Evolutionary conservation across 2,797 vertebrate species (phyloP), one percentile per base, ranked within the genome.

Genomic region (Falco peregrinus): DNA sequence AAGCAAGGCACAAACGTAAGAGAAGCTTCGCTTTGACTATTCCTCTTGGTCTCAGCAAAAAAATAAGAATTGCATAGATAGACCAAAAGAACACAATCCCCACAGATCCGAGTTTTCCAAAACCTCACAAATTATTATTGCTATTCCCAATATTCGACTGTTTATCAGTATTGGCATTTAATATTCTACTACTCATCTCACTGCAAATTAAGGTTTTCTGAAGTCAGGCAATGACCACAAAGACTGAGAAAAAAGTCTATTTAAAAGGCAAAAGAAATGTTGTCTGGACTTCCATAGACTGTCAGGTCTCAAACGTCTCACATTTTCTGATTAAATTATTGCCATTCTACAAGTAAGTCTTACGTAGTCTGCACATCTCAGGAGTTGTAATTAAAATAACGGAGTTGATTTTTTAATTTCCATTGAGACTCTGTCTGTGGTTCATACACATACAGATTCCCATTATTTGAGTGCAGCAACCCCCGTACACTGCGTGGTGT

Each of bases 1-100:
- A 94, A 96, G 89, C 89, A 88, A n/a, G 84, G 86, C 82, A 81
- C 88, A 84, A 94, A 91, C 81, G 19, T 7, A 93, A 63, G 90
- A 73, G 87, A 86, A 90, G 82, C 37, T 93, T 91, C 91, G 91
- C 93, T 93, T 65, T 86, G 79, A 88, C 79, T 76, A 7, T 18
- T 94, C 73, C 84, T 73, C 73, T 71, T 45, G 16, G 76, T 84
- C 63, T 56, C 80, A 53, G 35, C 5, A 78, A 74, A 63, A 51
- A 54, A 60, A 8, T 9, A 79, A 48, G 65, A 80, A 61, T 17
- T 47, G 47, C 59, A 84, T 76, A n/a, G 73, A 61, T 16, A 26
- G 0, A 76, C 57, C 71, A 61, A 75, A 89, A 83, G 37, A 83
- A 48, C 61, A 70, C 22, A 68, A 16, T 63, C 41, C 43, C 11